Evolutionary conservation across 2,888 invertebrate species (phyloP).

Genomic region (Plusia festucae): DNA sequence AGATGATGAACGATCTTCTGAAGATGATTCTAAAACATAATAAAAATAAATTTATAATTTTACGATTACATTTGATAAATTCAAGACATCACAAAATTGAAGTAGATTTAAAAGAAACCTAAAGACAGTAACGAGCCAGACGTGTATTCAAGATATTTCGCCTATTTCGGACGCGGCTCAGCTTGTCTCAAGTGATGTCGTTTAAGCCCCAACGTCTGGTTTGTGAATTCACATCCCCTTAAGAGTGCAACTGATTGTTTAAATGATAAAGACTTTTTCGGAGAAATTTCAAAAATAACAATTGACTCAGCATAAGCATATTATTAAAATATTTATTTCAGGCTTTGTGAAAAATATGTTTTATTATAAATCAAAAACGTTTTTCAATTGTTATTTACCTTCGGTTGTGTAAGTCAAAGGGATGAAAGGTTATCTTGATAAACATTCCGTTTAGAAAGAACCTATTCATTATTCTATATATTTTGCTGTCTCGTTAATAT

Average conservation of each 20-base stretch:
- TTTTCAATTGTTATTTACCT: constrained; percentile 30
- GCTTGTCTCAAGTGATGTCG: constrained; percentile 72
- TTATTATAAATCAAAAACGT: no score
- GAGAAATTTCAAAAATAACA: no score
- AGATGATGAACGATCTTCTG: constrained; percentile 83
- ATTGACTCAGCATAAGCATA: constrained; percentile 28
- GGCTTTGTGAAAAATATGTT: no score
- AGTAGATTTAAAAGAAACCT: constrained; percentile 60
- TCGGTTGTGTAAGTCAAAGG: constrained; percentile 40
- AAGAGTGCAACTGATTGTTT: constrained; percentile 68
- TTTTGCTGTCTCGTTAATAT: no score
- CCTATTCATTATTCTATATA: no score
- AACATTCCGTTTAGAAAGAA: constrained; percentile 27
- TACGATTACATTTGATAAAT: neutral
- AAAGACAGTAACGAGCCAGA: constrained; percentile 70
- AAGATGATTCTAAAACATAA: constrained; percentile 83
- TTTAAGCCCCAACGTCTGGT: constrained; percentile 75
- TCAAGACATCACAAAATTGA: constrained; percentile 3
- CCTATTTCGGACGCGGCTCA: constrained; percentile 69
- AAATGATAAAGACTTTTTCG: no score
- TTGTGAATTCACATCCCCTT: constrained; percentile 63
- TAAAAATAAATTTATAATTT: constrained; percentile 27
- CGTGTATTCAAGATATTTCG: constrained; percentile 65
- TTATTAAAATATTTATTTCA: no score
- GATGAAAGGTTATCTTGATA: constrained; percentile 47